Evolutionary conservation across 2,797 vertebrate genomes (phyloP).

Genomic region (Premnoplex brunnescens): DNA sequence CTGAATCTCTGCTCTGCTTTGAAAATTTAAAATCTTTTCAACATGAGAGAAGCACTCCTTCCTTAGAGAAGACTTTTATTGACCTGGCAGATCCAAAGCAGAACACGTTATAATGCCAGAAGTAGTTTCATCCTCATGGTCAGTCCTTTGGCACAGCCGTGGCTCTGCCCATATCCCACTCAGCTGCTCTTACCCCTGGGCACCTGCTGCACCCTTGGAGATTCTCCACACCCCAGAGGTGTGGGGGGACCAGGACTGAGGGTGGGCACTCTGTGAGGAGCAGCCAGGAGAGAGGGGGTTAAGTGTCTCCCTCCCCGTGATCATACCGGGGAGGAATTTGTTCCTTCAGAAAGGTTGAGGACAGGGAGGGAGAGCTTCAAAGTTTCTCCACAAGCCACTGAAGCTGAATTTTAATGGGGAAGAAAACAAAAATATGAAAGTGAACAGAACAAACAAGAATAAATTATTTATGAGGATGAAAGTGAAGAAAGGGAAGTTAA

Average conservation of each 20-base stretch:
- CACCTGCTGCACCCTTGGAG: rapidly evolving
- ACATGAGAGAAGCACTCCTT: not conserved
- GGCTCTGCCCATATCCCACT: rapidly evolving
- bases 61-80: not conserved
- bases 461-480: conserved; percentile 59
- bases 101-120: not conserved
- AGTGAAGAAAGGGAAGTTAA: conserved; percentile 51
- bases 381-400: not conserved
- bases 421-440: conserved; percentile 53
- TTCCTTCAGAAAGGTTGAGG: conserved; percentile 2
- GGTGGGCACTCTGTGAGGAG: rapidly evolving
- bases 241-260: not conserved
- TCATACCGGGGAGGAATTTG: not conserved
- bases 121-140: not conserved
- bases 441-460: conserved; percentile 56
- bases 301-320: rapidly evolving
- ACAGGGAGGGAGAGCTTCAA: conserved; percentile 30
- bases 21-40: conserved; percentile 10
- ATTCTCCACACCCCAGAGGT: rapidly evolving
- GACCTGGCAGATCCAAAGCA: not conserved
- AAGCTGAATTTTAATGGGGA: conserved; percentile 24
- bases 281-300: not conserved
- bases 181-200: not conserved
- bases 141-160: not conserved
- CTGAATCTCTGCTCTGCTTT: not conserved